phyloP scores from a whole-genome alignment of 2,888 invertebrate genomes.

The Hydroisotoma schaefferi region DNA sequence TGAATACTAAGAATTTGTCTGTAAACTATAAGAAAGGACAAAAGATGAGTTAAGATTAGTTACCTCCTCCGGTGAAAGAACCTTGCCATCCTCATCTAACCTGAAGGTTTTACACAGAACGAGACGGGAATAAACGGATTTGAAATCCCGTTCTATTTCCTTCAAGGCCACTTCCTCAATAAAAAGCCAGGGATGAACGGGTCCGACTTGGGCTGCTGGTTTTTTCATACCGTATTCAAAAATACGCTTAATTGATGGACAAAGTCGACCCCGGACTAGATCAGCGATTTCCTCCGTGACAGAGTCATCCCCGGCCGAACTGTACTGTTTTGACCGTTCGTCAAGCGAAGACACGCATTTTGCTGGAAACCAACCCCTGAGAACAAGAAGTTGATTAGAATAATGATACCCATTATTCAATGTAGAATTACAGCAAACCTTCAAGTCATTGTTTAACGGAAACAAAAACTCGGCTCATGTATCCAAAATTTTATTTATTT shows the following conservation, averaged over 20 bases:
- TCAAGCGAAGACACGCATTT: slow-evolving; percentile 94
- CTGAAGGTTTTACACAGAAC: slow-evolving; percentile 97
- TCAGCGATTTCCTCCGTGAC: slow-evolving; percentile 96
- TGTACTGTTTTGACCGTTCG: slow-evolving; percentile 87
- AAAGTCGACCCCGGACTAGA: slow-evolving; percentile 87
- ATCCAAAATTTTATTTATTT: too few relatives aligned
- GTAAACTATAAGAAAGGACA: not conserved
- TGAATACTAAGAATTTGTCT: too few relatives aligned
- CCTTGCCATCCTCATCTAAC: slow-evolving; percentile 98
- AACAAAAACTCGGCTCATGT: too few relatives aligned
- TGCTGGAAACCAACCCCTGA: slow-evolving; percentile 86
- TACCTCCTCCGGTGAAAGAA: slow-evolving; percentile 94
- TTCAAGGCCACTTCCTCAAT: slow-evolving; percentile 95
- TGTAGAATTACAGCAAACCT: too few relatives aligned
- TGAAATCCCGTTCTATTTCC: slow-evolving; percentile 96
- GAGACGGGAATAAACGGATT: slow-evolving; percentile 93
- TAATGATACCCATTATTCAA: too few relatives aligned
- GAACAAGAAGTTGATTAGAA: too few relatives aligned
- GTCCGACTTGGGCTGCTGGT: slow-evolving; percentile 67
- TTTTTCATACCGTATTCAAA: slow-evolving; percentile 91
- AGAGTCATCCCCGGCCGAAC: slow-evolving; percentile 92
- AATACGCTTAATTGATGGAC: slow-evolving; percentile 88
- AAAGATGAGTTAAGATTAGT: slow-evolving; percentile 25
- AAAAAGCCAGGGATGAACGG: slow-evolving; percentile 98
- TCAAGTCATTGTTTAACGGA: too few relatives aligned